phyloP scores from a whole-genome alignment of 1,140 invertebrate species.

The Sitobion miscanthi region DNA sequence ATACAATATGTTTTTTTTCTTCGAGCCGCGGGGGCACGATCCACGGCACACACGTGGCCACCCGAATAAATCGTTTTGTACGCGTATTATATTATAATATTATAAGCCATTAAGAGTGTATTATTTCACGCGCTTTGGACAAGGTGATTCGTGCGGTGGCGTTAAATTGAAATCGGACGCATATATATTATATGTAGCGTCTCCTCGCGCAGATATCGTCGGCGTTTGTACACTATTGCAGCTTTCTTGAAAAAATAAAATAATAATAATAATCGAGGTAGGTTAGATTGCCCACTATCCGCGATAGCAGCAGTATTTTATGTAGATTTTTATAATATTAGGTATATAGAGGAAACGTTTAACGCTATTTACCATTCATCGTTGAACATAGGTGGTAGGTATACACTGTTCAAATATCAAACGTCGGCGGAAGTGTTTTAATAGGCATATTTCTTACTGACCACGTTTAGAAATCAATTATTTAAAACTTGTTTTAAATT shows the following conservation, averaged over 20 bases:
- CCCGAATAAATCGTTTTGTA: constrained; percentile 38
- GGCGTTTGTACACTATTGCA: background rate
- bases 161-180: constrained; percentile 50
- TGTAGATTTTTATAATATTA: background rate
- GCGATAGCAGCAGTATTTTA: background rate
- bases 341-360: background rate
- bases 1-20: background rate
- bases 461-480: background rate
- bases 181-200: background rate
- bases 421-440: background rate
- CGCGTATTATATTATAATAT: background rate
- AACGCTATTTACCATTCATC: background rate
- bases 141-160: constrained; percentile 30
- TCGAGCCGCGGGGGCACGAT: constrained; percentile 16
- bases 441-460: background rate
- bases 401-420: background rate
- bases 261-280: background rate
- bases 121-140: constrained; percentile 50
- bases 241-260: background rate
- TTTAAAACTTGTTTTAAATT: background rate
- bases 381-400: background rate
- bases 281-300: background rate
- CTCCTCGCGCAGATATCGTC: background rate
- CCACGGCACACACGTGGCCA: background rate
- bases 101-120: background rate